phyloP scores from a whole-genome alignment of 2,797 vertebrate genomes.

The Coranthus polyacanthus region DNA sequence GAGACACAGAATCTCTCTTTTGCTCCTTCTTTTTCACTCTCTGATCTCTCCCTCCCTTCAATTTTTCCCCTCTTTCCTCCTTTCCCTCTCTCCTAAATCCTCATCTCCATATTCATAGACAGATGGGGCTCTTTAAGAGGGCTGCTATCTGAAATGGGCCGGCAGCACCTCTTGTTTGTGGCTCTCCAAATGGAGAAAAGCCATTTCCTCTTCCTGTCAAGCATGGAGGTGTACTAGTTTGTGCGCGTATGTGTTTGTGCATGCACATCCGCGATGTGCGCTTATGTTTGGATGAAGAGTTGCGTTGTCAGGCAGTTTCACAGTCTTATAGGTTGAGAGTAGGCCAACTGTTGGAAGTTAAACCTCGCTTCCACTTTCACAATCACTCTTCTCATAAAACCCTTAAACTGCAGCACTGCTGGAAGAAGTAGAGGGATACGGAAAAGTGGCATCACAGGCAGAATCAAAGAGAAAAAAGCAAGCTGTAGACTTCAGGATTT shows the following conservation, averaged over 20 bases:
- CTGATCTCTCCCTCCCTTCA: slow-evolving; percentile 60
- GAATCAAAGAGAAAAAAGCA: slow-evolving; percentile 22
- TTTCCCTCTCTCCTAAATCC: slow-evolving; percentile 68
- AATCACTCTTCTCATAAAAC: slow-evolving; percentile 64
- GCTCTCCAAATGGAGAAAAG: slow-evolving; percentile 80
- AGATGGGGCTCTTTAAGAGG: slow-evolving; percentile 73
- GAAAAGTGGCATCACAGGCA: slow-evolving; percentile 35
- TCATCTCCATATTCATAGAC: slow-evolving; percentile 84
- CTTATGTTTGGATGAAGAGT: slow-evolving; percentile 55
- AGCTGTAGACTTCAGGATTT: slow-evolving; percentile 13
- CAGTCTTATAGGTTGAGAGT: slow-evolving; percentile 59
- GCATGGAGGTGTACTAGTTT: slow-evolving; percentile 68
- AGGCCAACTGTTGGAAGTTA: slow-evolving; percentile 59
- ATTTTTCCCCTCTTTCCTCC: slow-evolving; percentile 24
- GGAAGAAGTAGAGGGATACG: slow-evolving; percentile 15
- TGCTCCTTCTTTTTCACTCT: slow-evolving; percentile 50
- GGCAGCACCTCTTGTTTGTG: slow-evolving; percentile 79
- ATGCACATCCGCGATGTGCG: slow-evolving; percentile 23
- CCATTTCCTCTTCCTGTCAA: slow-evolving; percentile 81
- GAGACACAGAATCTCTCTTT: slow-evolving; percentile 64
- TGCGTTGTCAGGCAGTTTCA: slow-evolving; percentile 63
- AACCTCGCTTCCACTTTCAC: slow-evolving; percentile 63
- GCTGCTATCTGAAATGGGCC: slow-evolving; percentile 79
- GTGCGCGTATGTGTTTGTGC: slow-evolving; percentile 55
- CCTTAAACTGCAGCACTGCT: slow-evolving; percentile 36